These are phyloP conservation scores for Platycheirus albimanus DNA, from an alignment of 2,888 invertebrate species.

Conservation along the genomic window DNA sequence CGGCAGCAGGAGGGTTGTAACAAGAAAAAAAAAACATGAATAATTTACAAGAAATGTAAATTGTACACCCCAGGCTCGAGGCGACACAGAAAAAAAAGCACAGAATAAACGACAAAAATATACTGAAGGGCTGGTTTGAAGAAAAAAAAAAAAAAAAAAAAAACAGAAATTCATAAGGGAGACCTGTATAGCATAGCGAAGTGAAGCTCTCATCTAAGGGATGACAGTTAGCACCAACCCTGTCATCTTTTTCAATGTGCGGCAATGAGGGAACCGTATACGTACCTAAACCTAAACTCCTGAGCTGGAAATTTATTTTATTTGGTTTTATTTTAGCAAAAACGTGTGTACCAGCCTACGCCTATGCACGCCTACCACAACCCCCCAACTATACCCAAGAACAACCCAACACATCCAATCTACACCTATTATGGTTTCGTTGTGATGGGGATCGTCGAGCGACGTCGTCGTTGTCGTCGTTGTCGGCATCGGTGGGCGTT, in stretches of 20 bases:
- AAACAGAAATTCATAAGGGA: constrained; percentile 11
- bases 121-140: neutral
- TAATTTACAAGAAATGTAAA: constrained; percentile 70
- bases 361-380: constrained; percentile 41
- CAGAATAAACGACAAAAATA: constrained; percentile 27
- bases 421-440: constrained; percentile 24
- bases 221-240: constrained; percentile 55
- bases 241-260: constrained; percentile 50
- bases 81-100: constrained; percentile 19
- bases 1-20: neutral
- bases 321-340: constrained; percentile 36
- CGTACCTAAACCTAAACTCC: constrained; percentile 36
- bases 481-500: constrained; percentile 33
- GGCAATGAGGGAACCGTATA: constrained; percentile 42
- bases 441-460: neutral
- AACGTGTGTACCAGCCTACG: constrained; percentile 53
- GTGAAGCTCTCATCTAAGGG: constrained; percentile 32
- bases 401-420: neutral
- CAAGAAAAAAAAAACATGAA: constrained; percentile 66
- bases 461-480: too few relatives aligned
- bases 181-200: neutral
- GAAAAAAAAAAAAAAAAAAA: too few relatives aligned
- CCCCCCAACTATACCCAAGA: neutral
- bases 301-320: constrained; percentile 69
- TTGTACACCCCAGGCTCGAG: constrained; percentile 45